Base-by-base conservation (phyloP, 2,113 vertebrate genomes). In the Fulmarus glacialis region DNA sequence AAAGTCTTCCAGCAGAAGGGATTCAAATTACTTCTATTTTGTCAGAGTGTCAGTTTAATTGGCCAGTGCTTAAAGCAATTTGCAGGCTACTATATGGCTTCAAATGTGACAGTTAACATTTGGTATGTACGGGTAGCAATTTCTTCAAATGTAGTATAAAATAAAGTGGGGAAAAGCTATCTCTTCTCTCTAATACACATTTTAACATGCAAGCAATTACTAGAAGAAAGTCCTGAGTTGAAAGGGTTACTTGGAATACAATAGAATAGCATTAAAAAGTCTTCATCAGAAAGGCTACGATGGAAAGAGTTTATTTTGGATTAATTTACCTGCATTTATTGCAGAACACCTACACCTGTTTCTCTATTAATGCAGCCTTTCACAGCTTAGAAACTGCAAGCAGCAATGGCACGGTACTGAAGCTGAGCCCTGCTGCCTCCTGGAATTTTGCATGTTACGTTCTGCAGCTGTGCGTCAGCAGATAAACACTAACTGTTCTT, bases 361-460 rank as follows among this genome's bases (percentile, higher is more conserved):
- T 9, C 22, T 72, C 17, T 17, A 6, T 12, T 27, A 38, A 45
- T 1, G 6, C 12, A 47, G 40, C 26, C 32, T 36, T 43, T 34
- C 8, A 5, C 22, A 2, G 2, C 9, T 30, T 23, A 22, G 68
- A 12, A 22, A 16, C 27, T 4, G 27, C 3, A 15, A 9, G 36
- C 6, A 40, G 56, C 15, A n/a, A 27, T 5, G 30, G 38, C 18
- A 17, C 13, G 2, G 45, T 4, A 13, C 34, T 12, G 22, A 34
- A 8, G 50, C 16, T 27, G 34, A 58, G 47, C 6, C 59, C 24
- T 19, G 60, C 38, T 47, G 15, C 43, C 48, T 60, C 38, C 32
- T 13, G 79, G 30, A 47, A 20, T 26, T 12, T 3, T 47, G 45
- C 11, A 4, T 3, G 22, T 20, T 47, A 16, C 21, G 8, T 20